A percentile compares a stretch with the other conserved stretches of the same genome.
Evolutionary conservation across 2,888 invertebrate species (phyloP).

Genomic region (Drosophila pullipes): DNA sequence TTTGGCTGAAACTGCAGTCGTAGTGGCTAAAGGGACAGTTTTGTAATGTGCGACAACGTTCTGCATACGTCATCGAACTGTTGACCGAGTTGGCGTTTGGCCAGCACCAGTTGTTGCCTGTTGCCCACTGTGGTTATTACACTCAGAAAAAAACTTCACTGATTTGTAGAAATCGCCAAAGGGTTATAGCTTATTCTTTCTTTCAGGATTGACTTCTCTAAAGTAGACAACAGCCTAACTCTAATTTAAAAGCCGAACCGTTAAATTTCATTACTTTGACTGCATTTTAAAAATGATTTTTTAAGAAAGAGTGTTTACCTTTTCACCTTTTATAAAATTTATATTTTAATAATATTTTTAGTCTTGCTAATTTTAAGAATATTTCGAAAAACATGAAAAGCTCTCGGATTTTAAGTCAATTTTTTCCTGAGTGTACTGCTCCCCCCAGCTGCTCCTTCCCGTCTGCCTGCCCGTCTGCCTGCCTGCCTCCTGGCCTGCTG

Average conservation of each 20-base stretch:
- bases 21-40: slow-evolving; percentile 23
- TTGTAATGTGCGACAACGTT: slow-evolving; percentile 47
- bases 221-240: neutral
- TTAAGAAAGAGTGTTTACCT: neutral
- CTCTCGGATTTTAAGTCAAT: too few relatives aligned
- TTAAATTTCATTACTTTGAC: neutral
- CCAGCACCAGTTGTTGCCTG: slow-evolving; percentile 74
- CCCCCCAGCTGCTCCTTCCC: too few relatives aligned
- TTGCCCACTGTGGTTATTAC: slow-evolving; percentile 41
- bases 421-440: neutral
- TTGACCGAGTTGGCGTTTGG: slow-evolving; percentile 78
- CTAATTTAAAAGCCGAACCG: neutral
- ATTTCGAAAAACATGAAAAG: neutral
- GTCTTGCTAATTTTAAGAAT: too few relatives aligned
- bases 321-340: too few relatives aligned
- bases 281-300: neutral
- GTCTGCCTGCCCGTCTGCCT: neutral
- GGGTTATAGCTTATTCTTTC: neutral
- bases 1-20: slow-evolving; percentile 41
- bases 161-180: too few relatives aligned
- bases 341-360: neutral
- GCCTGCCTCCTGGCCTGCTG: neutral
- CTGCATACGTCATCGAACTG: slow-evolving; percentile 82
- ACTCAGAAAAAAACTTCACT: neutral
- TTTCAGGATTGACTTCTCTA: neutral